Base-by-base conservation (phyloP, 2,113 vertebrate species). In the Hippopotamus amphibius region DNA sequence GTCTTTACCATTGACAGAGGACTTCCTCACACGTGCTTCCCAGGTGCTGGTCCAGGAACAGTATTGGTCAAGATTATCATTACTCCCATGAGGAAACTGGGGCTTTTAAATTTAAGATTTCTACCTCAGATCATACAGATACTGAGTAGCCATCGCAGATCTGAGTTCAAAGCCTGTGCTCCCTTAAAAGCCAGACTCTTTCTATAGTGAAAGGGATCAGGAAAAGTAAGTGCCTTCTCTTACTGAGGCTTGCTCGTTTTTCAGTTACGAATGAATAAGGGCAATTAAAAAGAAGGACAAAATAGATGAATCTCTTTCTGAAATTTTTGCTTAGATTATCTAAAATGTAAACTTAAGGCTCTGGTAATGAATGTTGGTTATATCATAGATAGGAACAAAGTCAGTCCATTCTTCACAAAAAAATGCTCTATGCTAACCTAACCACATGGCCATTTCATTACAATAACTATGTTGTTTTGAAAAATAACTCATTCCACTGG, bases 391-490 rank as follows among this genome's bases (percentile, higher is more conserved):
- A 57, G 66, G 55, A 95, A 95, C 94, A 97, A 97, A 96, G 87
- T 96, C 66, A 72, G 61, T 84, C 90, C 96, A 92, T 96, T 90
- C 89, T 72, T 92, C 88, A 97, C 90, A 97, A 97, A 57, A 57
- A 96, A 88, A 33, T 57, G 53, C 87, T 95, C 87, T 92, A 88
- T 88, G 81, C 84, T 92, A 84, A 83, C 87, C 83, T 85, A 95
- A 88, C 65, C 88, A 83, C 76, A 30, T 55, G 66, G 92, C 59
- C 92, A 69, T 84, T 84, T 95, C 81, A 90, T 68, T 92, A 97
- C 94, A 96, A 93, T 93, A 85, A 94, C 74, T 92, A 57, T 81
- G 92, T 95, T 97, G 90, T 97, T 96, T 95, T 68, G 90, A 88
- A 87, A 97, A 95, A 94, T 81, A 96, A 96, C 71, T 96, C 92